Percentiles rank a stretch among this genome's conserved stretches.
Evolutionary conservation across 2,113 vertebrate genomes (phyloP).

Genomic region (Bombycilla garrulus): DNA sequence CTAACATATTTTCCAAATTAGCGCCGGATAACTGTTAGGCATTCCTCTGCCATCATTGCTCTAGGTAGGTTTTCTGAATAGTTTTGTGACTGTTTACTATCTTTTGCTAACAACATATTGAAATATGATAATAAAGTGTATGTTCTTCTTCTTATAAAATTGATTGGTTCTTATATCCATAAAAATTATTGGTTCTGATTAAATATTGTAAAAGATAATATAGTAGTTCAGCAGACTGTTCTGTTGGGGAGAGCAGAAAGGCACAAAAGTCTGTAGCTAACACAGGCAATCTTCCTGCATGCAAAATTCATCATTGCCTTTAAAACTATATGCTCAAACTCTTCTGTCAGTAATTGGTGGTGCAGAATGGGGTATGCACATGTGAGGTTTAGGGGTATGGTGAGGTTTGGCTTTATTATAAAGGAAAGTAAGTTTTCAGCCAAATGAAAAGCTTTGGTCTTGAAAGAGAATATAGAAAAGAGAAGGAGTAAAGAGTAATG

Average conservation of each 20-base stretch:
- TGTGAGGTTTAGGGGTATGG: neutral
- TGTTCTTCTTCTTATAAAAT: neutral
- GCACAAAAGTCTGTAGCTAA: neutral
- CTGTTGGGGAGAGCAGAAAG: neutral
- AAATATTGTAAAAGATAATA: neutral
- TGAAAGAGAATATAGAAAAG: neutral
- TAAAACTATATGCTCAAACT: neutral
- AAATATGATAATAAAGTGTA: neutral
- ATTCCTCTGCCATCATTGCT: neutral
- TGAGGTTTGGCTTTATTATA: neutral
- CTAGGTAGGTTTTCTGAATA: neutral
- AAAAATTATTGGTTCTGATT: neutral
- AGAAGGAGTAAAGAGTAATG: neutral
- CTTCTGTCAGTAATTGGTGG: neutral
- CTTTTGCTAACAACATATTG: neutral
- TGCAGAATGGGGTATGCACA: neutral
- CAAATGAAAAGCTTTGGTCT: neutral
- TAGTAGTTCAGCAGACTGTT: neutral
- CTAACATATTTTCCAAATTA: neutral
- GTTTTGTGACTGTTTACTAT: neutral
- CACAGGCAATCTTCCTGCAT: neutral
- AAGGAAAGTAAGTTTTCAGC: neutral
- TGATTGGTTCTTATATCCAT: neutral
- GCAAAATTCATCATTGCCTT: neutral
- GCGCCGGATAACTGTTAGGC: neutral